Evolutionary conservation across 2,888 invertebrate species (phyloP).

Genomic region (Buathra laborator): DNA sequence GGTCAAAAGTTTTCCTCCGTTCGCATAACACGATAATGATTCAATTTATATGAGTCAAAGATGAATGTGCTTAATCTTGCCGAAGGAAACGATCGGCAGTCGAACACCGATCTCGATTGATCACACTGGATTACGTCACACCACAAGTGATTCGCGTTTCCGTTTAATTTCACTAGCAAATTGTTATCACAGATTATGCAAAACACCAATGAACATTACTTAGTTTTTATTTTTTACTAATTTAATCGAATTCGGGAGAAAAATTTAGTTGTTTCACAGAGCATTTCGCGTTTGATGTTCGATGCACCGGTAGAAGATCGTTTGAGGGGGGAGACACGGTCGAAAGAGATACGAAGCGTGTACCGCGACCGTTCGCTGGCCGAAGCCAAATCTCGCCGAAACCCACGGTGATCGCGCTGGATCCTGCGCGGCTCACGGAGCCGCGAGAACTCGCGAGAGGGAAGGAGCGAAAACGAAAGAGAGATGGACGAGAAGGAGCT

Average conservation of each 20-base stretch:
- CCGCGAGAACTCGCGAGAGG: conserved; percentile 42
- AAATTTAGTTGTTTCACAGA: not conserved
- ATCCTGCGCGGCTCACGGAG: conserved; percentile 73
- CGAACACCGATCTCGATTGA: not conserved
- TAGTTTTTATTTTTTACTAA: not conserved
- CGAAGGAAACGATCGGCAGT: not conserved
- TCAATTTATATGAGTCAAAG: not conserved
- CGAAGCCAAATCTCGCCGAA: conserved; percentile 71
- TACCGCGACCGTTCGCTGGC: conserved; percentile 65
- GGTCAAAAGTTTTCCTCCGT: not conserved
- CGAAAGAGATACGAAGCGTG: conserved; percentile 37
- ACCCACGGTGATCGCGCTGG: conserved; percentile 71
- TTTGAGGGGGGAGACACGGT: not conserved
- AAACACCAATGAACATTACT: not conserved
- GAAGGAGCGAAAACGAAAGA: conserved; percentile 53
- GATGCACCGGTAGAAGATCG: not conserved
- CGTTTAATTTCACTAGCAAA: not conserved
- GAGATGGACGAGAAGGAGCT: conserved; percentile 72
- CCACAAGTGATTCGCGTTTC: not conserved
- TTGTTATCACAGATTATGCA: not conserved
- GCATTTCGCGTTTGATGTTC: not conserved
- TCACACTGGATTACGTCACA: not conserved
- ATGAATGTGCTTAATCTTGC: not conserved
- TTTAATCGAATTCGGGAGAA: not conserved
- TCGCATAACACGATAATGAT: conserved; percentile 1